These are phyloP conservation scores for Lepidocyrtinus sp. DNA, from an alignment of 2,888 invertebrate genomes.

Conservation along the genomic window DNA sequence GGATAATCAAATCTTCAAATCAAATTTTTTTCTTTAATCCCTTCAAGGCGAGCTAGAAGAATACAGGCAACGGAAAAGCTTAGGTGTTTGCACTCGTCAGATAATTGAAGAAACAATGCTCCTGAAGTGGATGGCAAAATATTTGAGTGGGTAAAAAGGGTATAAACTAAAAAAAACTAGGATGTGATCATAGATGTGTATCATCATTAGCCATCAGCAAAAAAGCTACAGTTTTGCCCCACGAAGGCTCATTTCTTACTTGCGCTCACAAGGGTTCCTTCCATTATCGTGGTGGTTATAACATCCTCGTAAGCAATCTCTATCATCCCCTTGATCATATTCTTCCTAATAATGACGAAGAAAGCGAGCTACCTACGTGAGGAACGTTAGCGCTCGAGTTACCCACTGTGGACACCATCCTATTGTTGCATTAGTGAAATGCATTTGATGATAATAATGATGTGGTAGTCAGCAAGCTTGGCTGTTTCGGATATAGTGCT, in stretches of 20 bases:
- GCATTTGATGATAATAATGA: slow-evolving; percentile 11
- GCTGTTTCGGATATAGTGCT: slow-evolving; percentile 19
- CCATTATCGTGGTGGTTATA: slow-evolving; percentile 50
- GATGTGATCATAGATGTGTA: neutral
- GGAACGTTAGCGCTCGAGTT: slow-evolving; percentile 26
- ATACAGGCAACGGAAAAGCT: neutral
- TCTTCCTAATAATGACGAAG: slow-evolving; percentile 42
- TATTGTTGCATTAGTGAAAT: slow-evolving; percentile 30
- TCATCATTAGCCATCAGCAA: neutral
- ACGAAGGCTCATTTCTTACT: slow-evolving; percentile 28
- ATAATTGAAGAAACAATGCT: neutral
- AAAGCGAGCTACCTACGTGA: slow-evolving; percentile 20
- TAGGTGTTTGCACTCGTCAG: neutral
- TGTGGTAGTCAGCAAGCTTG: slow-evolving; percentile 14
- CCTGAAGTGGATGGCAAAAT: neutral
- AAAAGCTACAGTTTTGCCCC: neutral
- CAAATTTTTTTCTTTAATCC: too few relatives aligned
- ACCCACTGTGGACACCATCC: slow-evolving; percentile 49
- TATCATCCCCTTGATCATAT: slow-evolving; percentile 46
- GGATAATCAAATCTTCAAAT: too few relatives aligned
- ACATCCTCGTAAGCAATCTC: slow-evolving; percentile 55
- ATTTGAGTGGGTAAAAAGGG: too few relatives aligned
- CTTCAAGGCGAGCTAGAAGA: neutral
- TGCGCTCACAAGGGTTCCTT: slow-evolving; percentile 48
- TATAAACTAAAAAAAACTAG: neutral